Percentiles rank a stretch among this genome's conserved stretches.
Evolutionary conservation across 2,888 invertebrate genomes (phyloP).

Genomic region (Zootermopsis nevadensis): DNA sequence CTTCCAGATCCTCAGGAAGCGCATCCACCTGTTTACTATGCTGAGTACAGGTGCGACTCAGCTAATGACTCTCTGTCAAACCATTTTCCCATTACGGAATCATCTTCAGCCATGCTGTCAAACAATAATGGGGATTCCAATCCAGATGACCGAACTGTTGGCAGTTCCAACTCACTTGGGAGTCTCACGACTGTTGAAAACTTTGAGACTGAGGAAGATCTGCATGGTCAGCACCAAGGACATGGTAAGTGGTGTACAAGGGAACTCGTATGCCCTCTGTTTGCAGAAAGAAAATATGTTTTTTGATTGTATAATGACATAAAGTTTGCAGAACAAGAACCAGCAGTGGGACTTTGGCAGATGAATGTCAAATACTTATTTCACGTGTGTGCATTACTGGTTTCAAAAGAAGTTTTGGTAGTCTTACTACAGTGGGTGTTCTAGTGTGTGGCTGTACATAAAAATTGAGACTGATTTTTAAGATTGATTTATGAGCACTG

Average conservation of each 20-base stretch:
- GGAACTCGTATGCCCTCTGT: background rate
- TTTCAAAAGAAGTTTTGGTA: too few species aligned
- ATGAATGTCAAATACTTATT: too few species aligned
- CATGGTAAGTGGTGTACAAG: conserved; percentile 6
- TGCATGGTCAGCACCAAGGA: background rate
- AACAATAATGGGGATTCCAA: conserved; percentile 47
- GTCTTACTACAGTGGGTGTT: too few species aligned
- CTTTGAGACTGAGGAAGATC: conserved; percentile 47
- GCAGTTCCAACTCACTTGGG: conserved; percentile 46
- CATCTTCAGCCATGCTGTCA: conserved; percentile 44
- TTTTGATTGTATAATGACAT: too few species aligned
- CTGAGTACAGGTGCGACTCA: conserved; percentile 47
- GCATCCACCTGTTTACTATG: conserved; percentile 48
- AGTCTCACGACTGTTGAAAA: conserved; percentile 51
- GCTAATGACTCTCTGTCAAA: conserved; percentile 46
- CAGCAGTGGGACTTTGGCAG: too few species aligned
- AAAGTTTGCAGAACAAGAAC: too few species aligned
- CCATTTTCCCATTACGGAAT: conserved; percentile 35
- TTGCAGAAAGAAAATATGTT: too few species aligned
- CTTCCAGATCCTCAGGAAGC: conserved; percentile 52
- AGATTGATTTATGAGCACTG: too few species aligned
- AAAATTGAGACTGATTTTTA: too few species aligned
- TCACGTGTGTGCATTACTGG: too few species aligned
- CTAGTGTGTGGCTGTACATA: too few species aligned
- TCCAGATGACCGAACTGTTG: conserved; percentile 47